These are phyloP conservation scores for Choreutis nemorana DNA, from an alignment of 2,888 invertebrate species.

Conservation along the genomic window DNA sequence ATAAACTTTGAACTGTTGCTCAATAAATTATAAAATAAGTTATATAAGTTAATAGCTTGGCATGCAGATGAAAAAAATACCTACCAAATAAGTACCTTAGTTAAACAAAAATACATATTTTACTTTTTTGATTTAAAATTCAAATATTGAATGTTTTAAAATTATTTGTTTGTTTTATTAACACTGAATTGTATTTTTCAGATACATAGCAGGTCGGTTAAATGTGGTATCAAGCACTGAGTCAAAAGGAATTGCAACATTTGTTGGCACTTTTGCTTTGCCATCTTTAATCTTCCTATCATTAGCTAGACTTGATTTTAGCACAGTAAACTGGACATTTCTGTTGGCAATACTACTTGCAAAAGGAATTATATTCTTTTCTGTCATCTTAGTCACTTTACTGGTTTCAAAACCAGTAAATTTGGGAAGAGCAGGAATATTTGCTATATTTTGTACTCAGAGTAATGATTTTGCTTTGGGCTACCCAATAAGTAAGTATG, in stretches of 20 bases:
- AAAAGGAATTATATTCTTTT: slow-evolving; percentile 85
- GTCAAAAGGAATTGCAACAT: slow-evolving; percentile 89
- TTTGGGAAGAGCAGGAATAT: slow-evolving; percentile 86
- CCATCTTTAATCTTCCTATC: slow-evolving; percentile 93
- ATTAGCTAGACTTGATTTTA: slow-evolving; percentile 83
- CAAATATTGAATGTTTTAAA: too few relatives aligned
- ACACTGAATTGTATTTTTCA: slow-evolving; percentile 47
- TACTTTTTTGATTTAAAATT: too few relatives aligned
- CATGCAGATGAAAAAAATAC: too few relatives aligned
- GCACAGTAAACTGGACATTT: slow-evolving; percentile 90
- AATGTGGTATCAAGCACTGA: slow-evolving; percentile 84
- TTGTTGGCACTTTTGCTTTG: slow-evolving; percentile 92
- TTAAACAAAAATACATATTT: too few relatives aligned
- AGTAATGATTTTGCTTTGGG: slow-evolving; percentile 98
- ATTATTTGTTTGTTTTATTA: too few relatives aligned
- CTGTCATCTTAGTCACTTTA: slow-evolving; percentile 79
- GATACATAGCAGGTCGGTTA: slow-evolving; percentile 85
- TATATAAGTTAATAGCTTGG: too few relatives aligned
- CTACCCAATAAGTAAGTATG: slow-evolving; percentile 85
- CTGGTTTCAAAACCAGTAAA: slow-evolving; percentile 83
- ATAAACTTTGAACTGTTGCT: too few relatives aligned
- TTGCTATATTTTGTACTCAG: slow-evolving; percentile 95
- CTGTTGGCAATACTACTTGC: slow-evolving; percentile 84
- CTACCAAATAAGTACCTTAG: too few relatives aligned
- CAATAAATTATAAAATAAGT: too few relatives aligned